A percentile compares a stretch with the other conserved stretches of the same genome.
Conservation (phyloP, 2,888 invertebrate species). For the Orthosia cruda region DNA sequence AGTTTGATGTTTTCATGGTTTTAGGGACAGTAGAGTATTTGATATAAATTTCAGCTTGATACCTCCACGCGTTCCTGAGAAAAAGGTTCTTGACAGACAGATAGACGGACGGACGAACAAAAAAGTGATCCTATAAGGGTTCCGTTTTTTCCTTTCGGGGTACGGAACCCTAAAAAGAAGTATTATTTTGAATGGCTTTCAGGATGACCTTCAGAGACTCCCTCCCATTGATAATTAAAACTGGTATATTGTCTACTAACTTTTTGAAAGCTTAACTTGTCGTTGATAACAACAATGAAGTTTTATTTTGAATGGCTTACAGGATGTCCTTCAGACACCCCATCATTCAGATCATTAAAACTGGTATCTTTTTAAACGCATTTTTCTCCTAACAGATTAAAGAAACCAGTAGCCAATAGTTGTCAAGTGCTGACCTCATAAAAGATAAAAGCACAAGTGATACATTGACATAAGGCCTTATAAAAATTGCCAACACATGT, state of each 20-base stretch:
- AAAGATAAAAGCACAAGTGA: constrained; percentile 14
- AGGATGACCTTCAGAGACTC: neutral
- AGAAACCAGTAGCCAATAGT: neutral
- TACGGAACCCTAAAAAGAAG: too few relatives aligned
- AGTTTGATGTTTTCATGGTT: too few relatives aligned
- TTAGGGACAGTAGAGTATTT: too few relatives aligned
- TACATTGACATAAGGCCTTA: constrained; percentile 34
- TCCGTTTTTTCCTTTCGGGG: too few relatives aligned
- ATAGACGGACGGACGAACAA: too few relatives aligned
- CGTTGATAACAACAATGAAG: constrained; percentile 4
- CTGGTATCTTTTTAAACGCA: neutral
- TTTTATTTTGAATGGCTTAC: neutral
- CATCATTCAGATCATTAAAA: neutral
- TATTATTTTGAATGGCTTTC: neutral
- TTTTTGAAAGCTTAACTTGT: neutral
- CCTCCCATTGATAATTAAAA: neutral
- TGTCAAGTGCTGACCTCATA: constrained; percentile 14
- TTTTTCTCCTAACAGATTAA: neutral
- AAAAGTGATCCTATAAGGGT: too few relatives aligned
- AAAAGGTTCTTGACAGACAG: too few relatives aligned
- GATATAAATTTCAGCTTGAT: too few relatives aligned
- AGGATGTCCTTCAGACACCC: neutral
- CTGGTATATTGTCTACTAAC: too few relatives aligned
- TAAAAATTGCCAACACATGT: constrained; percentile 65
- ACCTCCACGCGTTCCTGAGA: too few relatives aligned